These are phyloP conservation scores for Ornithoptera alexandrae DNA, from an alignment of 2,888 invertebrate genomes.

Conservation along the genomic window DNA sequence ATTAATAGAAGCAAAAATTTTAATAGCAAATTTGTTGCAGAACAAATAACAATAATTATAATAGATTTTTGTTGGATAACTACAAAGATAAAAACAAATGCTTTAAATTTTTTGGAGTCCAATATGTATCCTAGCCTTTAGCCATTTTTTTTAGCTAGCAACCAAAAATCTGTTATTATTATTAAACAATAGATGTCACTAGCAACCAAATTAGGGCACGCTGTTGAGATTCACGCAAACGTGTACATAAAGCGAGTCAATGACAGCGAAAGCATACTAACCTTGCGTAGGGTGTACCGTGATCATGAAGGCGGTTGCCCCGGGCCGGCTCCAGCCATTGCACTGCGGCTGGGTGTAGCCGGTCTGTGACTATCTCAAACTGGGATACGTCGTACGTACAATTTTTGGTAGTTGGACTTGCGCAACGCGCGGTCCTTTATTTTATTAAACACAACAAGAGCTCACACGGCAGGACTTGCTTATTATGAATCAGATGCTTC, in stretches of 20 bases:
- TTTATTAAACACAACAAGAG: neutral
- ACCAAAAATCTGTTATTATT: conserved; percentile 26
- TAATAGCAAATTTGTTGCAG: neutral
- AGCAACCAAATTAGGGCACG: conserved; percentile 50
- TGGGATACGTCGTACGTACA: conserved; percentile 81
- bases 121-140: conserved; percentile 1
- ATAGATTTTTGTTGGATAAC: neutral
- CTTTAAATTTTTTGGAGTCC: neutral
- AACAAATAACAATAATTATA: neutral
- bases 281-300: conserved; percentile 87
- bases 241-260: conserved; percentile 44
- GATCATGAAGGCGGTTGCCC: conserved; percentile 85
- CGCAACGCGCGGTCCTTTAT: conserved; percentile 80
- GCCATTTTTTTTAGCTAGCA: conserved; percentile 30
- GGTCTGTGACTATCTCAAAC: conserved; percentile 79
- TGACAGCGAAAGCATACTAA: conserved; percentile 73
- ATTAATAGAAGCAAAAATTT: neutral
- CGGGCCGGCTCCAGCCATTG: conserved; percentile 83
- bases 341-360: conserved; percentile 81
- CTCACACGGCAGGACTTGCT: too few species aligned
- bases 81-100: neutral
- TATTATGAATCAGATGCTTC: too few species aligned
- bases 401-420: conserved; percentile 83
- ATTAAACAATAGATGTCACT: conserved; percentile 63
- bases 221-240: conserved; percentile 45